Base-by-base conservation (phyloP, 2,797 vertebrate genomes). In the Ctenopoma kingsleyae region DNA sequence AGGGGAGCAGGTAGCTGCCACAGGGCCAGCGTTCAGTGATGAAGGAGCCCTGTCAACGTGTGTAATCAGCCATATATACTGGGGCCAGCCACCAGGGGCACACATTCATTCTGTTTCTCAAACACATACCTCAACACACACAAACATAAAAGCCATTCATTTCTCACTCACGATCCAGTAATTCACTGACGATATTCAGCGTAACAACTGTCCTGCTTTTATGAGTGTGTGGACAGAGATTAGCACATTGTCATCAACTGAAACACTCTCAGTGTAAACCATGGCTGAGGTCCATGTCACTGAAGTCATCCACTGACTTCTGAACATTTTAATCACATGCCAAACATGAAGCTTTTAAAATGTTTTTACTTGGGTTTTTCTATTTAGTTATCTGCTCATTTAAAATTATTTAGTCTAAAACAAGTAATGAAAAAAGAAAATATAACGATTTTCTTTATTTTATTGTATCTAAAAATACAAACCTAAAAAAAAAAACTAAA, bases 41-140 rank as follows among this genome's bases (percentile, higher is more conserved):
- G 68, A 72, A 87, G 66, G 48, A 25, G 53, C 49, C 56, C 61
- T 82, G 82, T 87, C 82, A 79, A 52, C 80, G 85, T 63, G 82
- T 81, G 81, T 88, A 85, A 90, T 89, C 87, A 83, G 49, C 89
- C 80, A 55, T 87, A 76, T 61, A 63, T 70, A 68, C 72, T 19
- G 68, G 79, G 76, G 63, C 63, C 59, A 38, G 57, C 63, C 71
- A 74, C 66, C 69, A 80, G 61, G 47, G 60, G 82, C 71, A 56
- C 61, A 70, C 32, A 55, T 65, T 49, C 17, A 19, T 48, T 10
- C 47, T 72, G 56, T 53, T 50, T 68, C 70, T 49, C 22, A 74
- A n/a, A 67, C 59, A n/a, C n/a, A n/a, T 41, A 44, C 67, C 52
- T 75, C 74, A 41, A 5, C 5, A 41, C 5, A 41, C 13, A 56